A percentile compares a stretch with the other conserved stretches of the same genome.
Conservation (phyloP, 2,888 invertebrate genomes). For the Troilus luridus region DNA sequence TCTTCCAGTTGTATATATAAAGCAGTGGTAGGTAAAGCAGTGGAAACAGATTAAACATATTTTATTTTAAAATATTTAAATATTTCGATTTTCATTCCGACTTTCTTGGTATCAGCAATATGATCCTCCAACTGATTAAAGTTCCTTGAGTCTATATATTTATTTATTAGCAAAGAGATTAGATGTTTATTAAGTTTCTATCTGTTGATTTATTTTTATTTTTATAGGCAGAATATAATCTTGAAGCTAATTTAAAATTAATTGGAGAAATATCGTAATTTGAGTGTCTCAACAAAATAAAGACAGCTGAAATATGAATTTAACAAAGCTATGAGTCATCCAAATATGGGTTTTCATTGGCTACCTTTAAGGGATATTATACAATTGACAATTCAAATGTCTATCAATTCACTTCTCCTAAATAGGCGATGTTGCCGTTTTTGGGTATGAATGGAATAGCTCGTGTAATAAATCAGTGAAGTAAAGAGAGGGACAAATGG, state of each 20-base stretch:
- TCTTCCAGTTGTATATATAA: no score
- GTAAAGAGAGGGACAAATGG: slow-evolving; percentile 11
- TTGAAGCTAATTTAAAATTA: background rate
- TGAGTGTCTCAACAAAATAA: background rate
- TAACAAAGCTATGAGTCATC: background rate
- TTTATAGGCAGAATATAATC: background rate
- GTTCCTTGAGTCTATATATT: no score
- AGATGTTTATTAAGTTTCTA: no score
- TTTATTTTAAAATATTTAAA: no score
- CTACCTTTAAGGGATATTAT: background rate
- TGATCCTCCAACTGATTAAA: no score
- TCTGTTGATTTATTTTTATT: background rate
- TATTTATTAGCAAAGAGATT: no score
- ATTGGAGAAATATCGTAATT: background rate
- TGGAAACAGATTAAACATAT: no score
- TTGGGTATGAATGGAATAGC: background rate
- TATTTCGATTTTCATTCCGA: no score
- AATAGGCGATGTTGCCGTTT: background rate
- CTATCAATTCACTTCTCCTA: background rate
- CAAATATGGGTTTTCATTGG: background rate
- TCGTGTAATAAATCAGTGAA: background rate
- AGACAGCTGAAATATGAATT: background rate
- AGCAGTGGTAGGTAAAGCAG: no score
- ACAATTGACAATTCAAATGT: background rate
- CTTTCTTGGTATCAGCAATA: no score